Evolutionary conservation across 2,113 vertebrate species (phyloP).

Genomic region (Mus spicilegus): DNA sequence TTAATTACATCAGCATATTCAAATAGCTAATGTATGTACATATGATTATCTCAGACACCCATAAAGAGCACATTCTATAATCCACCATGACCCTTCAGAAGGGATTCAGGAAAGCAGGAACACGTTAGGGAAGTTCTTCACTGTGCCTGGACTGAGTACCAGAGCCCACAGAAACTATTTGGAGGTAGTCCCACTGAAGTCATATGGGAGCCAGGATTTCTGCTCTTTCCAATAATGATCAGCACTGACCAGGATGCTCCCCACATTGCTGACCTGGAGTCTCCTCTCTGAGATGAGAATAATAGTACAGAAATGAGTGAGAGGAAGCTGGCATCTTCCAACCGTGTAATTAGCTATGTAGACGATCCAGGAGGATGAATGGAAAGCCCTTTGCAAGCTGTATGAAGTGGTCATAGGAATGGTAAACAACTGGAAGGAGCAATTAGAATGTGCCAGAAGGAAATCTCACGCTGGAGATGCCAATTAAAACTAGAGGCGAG

Average conservation of each 20-base stretch:
- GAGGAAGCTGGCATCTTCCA: not conserved
- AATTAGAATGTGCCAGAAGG: not conserved
- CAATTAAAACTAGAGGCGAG: not conserved
- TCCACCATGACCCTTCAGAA: not conserved
- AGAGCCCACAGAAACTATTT: not conserved
- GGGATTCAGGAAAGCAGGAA: too few species aligned
- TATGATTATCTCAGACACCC: not conserved
- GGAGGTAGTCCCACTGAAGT: fast-evolving
- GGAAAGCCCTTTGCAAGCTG: not conserved
- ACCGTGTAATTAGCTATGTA: not conserved
- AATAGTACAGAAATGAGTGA: not conserved
- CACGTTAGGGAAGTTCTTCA: not conserved
- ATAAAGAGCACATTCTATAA: not conserved
- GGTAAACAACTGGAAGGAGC: not conserved
- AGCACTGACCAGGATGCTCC: not conserved
- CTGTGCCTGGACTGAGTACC: fast-evolving
- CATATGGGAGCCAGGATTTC: fast-evolving
- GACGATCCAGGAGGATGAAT: not conserved
- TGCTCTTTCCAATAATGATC: not conserved
- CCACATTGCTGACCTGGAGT: not conserved
- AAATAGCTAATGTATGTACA: not conserved
- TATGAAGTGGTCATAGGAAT: not conserved
- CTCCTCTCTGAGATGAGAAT: not conserved
- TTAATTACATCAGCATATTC: constrained; percentile 58
- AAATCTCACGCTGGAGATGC: not conserved